Conservation (phyloP, 1,140 invertebrate species). For the Zophobas atratus region DNA sequence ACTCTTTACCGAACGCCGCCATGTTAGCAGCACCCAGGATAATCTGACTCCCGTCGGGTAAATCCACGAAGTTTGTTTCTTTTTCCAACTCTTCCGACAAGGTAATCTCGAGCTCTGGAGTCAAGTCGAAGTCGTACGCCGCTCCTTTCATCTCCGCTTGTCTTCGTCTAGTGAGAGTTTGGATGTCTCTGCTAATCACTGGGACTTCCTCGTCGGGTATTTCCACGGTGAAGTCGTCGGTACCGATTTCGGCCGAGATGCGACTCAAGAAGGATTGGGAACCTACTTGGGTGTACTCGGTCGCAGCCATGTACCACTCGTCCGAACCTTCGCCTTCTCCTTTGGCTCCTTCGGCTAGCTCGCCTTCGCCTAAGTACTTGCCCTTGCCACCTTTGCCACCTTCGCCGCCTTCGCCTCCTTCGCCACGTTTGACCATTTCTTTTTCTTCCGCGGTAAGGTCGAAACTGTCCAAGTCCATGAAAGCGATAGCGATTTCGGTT, state of each 20-base stretch:
- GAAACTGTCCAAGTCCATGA: slow-evolving; percentile 63
- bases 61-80: slow-evolving; percentile 69
- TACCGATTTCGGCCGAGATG: slow-evolving; percentile 52
- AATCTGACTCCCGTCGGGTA: slow-evolving; percentile 71
- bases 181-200: background rate
- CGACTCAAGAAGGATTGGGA: slow-evolving; percentile 53
- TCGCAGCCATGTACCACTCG: slow-evolving; percentile 52
- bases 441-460: slow-evolving; percentile 70
- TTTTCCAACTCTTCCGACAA: slow-evolving; percentile 69
- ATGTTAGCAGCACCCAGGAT: slow-evolving; percentile 68
- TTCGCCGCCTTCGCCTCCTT: slow-evolving; percentile 66
- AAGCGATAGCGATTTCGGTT: slow-evolving; percentile 62
- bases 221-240: slow-evolving; percentile 12
- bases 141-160: background rate
- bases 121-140: slow-evolving; percentile 20
- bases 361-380: slow-evolving; percentile 53
- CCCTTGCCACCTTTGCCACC: slow-evolving; percentile 63
- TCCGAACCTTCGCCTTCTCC: slow-evolving; percentile 64
- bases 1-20: slow-evolving; percentile 60
- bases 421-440: slow-evolving; percentile 62
- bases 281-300: slow-evolving; percentile 54
- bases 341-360: slow-evolving; percentile 61
- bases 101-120: slow-evolving; percentile 59
- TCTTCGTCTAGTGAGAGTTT: background rate
- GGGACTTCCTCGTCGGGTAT: slow-evolving; percentile 26